A percentile compares a stretch with the other conserved stretches of the same genome.
Conservation (phyloP, 2,797 vertebrate genomes). For the Xenops minutus region DNA sequence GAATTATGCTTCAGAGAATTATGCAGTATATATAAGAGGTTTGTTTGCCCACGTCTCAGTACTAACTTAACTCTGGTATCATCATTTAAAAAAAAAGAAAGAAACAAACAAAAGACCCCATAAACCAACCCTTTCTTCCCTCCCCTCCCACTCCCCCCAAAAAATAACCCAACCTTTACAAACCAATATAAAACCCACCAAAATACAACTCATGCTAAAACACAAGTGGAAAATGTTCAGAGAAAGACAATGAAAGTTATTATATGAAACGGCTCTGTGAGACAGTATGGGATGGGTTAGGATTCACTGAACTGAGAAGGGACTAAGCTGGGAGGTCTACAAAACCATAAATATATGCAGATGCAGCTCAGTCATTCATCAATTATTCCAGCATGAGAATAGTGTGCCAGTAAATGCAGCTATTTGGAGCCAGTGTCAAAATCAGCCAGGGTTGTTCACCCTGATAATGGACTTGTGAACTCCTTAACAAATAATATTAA, state of each 20-base stretch:
- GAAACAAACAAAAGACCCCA: too few relatives aligned
- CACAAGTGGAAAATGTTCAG: not conserved
- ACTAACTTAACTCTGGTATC: not conserved
- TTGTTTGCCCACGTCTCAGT: not conserved
- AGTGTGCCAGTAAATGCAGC: not conserved
- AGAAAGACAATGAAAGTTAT: not conserved
- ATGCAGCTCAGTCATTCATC: accelerated
- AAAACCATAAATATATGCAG: not conserved
- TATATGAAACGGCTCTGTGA: not conserved
- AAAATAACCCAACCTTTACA: not conserved
- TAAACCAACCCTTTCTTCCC: not conserved
- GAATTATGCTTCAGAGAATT: not conserved
- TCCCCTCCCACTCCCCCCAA: not conserved
- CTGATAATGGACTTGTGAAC: not conserved
- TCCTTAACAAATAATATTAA: not conserved
- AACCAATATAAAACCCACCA: not conserved
- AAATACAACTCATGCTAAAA: not conserved
- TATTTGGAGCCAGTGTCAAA: not conserved
- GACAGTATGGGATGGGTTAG: not conserved
- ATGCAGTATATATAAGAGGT: not conserved
- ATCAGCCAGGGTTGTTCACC: not conserved
- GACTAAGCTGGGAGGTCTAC: not conserved
- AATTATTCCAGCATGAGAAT: not conserved
- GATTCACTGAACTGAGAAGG: not conserved
- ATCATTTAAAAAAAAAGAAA: not conserved